A percentile compares a stretch with the other conserved stretches of the same genome.
phyloP scores from a whole-genome alignment of 2,113 vertebrate species.

The Xenopus laevis region DNA sequence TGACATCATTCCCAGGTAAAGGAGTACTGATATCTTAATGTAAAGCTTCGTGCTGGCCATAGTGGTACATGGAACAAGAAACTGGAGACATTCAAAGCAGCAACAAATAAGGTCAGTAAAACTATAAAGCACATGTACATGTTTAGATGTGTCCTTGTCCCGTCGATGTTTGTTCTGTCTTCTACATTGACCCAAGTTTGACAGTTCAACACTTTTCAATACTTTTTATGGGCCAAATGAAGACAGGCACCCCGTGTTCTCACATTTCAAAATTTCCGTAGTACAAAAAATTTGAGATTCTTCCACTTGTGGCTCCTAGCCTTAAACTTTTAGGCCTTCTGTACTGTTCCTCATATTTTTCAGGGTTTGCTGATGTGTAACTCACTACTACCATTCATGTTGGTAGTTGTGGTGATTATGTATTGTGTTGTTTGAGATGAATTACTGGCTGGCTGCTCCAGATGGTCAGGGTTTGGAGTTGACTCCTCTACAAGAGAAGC shows the following conservation, averaged over 20 bases:
- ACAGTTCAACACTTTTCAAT: not conserved
- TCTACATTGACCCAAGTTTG: not conserved
- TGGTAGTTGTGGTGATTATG: slow-evolving; percentile 91
- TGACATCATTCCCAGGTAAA: not conserved
- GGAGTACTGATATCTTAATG: not conserved
- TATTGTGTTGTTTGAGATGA: slow-evolving; percentile 85
- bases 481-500: slow-evolving; percentile 57
- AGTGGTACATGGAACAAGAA: not conserved
- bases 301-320: not conserved
- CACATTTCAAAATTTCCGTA: not conserved
- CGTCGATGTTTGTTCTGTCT: too few relatives aligned
- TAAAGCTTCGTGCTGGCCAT: not conserved
- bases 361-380: slow-evolving; percentile 88
- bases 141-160: not conserved
- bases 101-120: not conserved
- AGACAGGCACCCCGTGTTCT: not conserved
- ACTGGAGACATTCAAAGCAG: slow-evolving; percentile 4
- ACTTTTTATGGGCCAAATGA: not conserved
- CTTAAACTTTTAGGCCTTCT: too few relatives aligned
- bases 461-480: slow-evolving; percentile 66
- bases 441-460: slow-evolving; percentile 68
- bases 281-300: not conserved
- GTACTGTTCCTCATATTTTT: slow-evolving; percentile 15
- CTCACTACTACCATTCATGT: slow-evolving; percentile 72
- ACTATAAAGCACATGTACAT: not conserved